phyloP scores from a whole-genome alignment of 2,797 vertebrate genomes.

The Rallus crepitans region DNA sequence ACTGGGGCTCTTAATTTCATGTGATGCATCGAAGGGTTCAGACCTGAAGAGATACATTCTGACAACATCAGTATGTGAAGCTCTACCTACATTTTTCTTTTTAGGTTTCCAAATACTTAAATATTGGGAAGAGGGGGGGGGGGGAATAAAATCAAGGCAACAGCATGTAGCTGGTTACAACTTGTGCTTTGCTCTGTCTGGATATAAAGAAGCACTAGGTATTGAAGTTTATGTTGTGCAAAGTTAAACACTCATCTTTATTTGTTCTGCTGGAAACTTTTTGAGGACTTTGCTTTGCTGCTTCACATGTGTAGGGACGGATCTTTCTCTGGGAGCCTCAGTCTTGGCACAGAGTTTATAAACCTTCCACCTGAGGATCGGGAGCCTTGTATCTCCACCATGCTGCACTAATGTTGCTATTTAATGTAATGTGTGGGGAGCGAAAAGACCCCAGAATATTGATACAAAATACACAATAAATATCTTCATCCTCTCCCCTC shows the following conservation, averaged over 20 bases:
- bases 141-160: not conserved
- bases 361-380: not conserved
- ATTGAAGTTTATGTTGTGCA: not conserved
- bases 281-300: fast-evolving
- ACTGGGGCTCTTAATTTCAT: not conserved
- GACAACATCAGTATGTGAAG: not conserved
- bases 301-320: not conserved
- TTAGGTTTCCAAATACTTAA: not conserved
- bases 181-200: not conserved
- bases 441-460: not conserved
- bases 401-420: not conserved
- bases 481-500: not conserved
- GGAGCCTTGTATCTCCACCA: not conserved
- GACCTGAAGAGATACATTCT: not conserved
- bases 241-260: not conserved
- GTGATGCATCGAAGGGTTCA: not conserved
- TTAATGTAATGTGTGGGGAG: not conserved
- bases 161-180: not conserved
- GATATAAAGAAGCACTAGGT: not conserved
- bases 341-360: not conserved
- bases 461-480: not conserved
- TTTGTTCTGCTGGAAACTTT: not conserved
- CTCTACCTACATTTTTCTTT: not conserved
- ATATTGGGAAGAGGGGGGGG: not conserved
- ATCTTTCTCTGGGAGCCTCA: not conserved